Evolutionary conservation across 2,888 invertebrate genomes (phyloP), one percentile per base, ranked within the genome.

Genomic region (Acanthosepion lycidas): DNA sequence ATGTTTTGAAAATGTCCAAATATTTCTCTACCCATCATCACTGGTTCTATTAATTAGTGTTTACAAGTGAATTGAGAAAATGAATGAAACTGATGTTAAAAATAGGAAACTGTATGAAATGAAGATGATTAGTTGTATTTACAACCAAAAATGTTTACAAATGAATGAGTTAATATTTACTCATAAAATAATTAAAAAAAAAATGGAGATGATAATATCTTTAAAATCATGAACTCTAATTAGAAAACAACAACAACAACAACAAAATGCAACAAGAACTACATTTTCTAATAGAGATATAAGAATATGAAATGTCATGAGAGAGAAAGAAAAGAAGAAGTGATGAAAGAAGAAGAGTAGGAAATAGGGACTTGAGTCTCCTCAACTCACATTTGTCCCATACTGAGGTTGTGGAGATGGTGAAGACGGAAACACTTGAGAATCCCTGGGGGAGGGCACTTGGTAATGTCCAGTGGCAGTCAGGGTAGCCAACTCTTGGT

Each of bases 401-500:
- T 78, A 78, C 78, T n/a, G 78, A 93, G 51, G 93, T n/a, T 93
- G 93, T 51, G 48, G 94, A 59, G 94, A 64, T 94, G 94, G 33
- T 59, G 94, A 94, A 64, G 94, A 53, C 48, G 94, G 33, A 94
- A 94, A 94, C n/a, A 95, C 94, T 78, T 95, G 93, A 91, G 95
- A 95, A 94, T 95, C 93, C 92, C 95, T 91, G 91, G 95, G 91
- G 94, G 95, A 94, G 93, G 95, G 95, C 94, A 95, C 95, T 95
- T 95, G 95, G 59, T 94, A 94, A 91, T 94, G 95, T 28, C 95
- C 95, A 42, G 95, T 95, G 91, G 95, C 95, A 93, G 95, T 95
- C 92, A 95, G 95, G 49, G 95, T 95, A 20, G 95, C 91, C 64
- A 92, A 59, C 42, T 94, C 92, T 53, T 95, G 94, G 64, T 94